Conservation (phyloP, 1,140 invertebrate genomes). For the Dendrolimus kikuchii region DNA sequence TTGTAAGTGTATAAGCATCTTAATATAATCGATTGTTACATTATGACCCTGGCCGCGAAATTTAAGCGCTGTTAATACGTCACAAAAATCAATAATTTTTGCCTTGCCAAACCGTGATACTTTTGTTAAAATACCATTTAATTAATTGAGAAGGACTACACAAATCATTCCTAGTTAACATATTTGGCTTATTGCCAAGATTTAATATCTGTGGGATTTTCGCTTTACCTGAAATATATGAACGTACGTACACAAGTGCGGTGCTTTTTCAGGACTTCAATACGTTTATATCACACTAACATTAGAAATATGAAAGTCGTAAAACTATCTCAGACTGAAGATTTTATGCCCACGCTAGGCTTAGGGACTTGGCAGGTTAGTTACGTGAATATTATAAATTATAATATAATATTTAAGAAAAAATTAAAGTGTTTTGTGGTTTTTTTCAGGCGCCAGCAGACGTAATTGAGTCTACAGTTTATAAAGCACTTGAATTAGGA, state of each 20-base stretch:
- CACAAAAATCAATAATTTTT: slow-evolving; percentile 48
- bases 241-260: slow-evolving; percentile 20
- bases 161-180: neutral
- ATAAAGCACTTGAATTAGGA: slow-evolving; percentile 75
- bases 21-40: neutral
- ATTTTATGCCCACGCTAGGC: slow-evolving; percentile 82
- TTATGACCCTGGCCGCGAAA: slow-evolving; percentile 30
- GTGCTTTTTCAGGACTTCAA: slow-evolving; percentile 9
- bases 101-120: neutral
- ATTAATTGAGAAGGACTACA: too few relatives aligned
- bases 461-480: slow-evolving; percentile 80
- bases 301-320: slow-evolving; percentile 47
- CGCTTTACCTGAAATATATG: slow-evolving; percentile 27
- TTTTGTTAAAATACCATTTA: too few relatives aligned
- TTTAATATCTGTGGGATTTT: slow-evolving; percentile 33
- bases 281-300: slow-evolving; percentile 22
- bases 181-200: slow-evolving; percentile 43
- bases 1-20: neutral
- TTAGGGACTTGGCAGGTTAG: slow-evolving; percentile 86
- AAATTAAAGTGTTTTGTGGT: slow-evolving; percentile 12
- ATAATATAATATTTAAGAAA: slow-evolving; percentile 8
- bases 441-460: slow-evolving; percentile 76
- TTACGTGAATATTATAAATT: slow-evolving; percentile 4
- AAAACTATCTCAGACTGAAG: slow-evolving; percentile 55
- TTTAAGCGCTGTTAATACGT: slow-evolving; percentile 29